Percentiles rank a stretch among this genome's conserved stretches.
Conservation (phyloP, 2,797 vertebrate genomes). For the Neopelma chrysocephalum region DNA sequence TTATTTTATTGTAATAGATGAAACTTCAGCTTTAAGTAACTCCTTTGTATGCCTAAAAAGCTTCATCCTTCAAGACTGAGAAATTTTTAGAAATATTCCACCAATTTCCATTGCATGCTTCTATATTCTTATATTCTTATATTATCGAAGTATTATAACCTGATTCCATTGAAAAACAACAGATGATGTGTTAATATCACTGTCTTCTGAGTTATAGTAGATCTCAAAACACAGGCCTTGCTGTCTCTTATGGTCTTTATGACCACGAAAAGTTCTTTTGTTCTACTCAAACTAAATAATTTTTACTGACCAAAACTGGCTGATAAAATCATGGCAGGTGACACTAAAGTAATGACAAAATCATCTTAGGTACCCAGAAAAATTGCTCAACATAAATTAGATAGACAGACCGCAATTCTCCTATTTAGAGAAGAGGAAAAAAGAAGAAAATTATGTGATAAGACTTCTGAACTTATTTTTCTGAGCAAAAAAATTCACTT, state of each 20-base stretch:
- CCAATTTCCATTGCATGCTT: background rate
- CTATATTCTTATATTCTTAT: background rate
- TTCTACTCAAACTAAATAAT: background rate
- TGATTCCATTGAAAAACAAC: constrained; percentile 12
- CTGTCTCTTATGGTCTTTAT: background rate
- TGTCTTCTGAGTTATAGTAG: background rate
- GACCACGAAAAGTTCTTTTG: background rate
- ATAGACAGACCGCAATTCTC: background rate
- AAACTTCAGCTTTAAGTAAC: background rate
- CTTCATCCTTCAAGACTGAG: background rate
- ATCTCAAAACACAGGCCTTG: background rate
- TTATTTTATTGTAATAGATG: background rate
- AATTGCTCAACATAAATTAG: background rate
- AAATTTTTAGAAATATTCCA: constrained; percentile 9
- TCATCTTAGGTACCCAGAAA: background rate
- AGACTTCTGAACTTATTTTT: background rate
- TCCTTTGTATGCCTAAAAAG: background rate
- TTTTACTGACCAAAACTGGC: background rate
- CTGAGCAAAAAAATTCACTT: constrained; percentile 44
- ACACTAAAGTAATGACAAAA: background rate
- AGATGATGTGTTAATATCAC: background rate
- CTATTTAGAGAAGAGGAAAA: background rate
- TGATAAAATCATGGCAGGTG: background rate
- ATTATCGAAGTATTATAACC: background rate
- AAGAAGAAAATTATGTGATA: background rate